Evolutionary conservation across 2,113 vertebrate species (phyloP).

Genomic region (Todiramphus saurophagus): DNA sequence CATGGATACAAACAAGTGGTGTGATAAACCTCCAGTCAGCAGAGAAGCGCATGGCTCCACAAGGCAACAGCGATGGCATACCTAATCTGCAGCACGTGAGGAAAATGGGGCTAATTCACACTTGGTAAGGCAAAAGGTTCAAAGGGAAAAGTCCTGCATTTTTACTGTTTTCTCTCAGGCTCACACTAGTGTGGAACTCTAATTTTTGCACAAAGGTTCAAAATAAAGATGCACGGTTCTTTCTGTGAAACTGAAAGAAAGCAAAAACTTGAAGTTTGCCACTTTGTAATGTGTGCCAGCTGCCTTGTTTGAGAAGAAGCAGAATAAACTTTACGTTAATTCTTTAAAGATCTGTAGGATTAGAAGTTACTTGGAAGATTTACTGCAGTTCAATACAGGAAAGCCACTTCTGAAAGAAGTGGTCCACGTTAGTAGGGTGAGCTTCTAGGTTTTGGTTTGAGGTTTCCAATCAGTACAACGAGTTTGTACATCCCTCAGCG

Average conservation of each 20-base stretch:
- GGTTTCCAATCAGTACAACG: background rate
- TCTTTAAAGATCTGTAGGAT: background rate
- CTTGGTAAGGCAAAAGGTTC: conserved; percentile 75
- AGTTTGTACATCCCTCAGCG: background rate
- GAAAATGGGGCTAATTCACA: conserved; percentile 85
- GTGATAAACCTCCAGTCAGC: conserved; percentile 81
- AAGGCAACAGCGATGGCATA: conserved; percentile 66
- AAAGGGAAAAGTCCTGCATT: conserved; percentile 53
- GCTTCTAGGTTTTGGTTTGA: background rate
- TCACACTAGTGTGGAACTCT: conserved; percentile 58
- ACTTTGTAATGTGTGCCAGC: background rate
- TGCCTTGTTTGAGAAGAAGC: background rate
- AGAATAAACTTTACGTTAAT: background rate
- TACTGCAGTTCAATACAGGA: background rate
- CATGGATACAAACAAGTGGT: conserved; percentile 79
- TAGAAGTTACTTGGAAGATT: background rate
- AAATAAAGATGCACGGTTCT: conserved; percentile 1
- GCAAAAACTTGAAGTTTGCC: background rate
- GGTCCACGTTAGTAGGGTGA: background rate
- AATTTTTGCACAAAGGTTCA: conserved; percentile 39
- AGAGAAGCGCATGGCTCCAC: conserved; percentile 79
- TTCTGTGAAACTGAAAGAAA: background rate
- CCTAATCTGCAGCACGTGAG: conserved; percentile 84
- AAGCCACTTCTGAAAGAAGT: background rate
- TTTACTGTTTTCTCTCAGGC: conserved; percentile 50